These are phyloP conservation scores for Pachycephus smyrnensis DNA, from an alignment of 2,888 invertebrate genomes.

Conservation along the genomic window DNA sequence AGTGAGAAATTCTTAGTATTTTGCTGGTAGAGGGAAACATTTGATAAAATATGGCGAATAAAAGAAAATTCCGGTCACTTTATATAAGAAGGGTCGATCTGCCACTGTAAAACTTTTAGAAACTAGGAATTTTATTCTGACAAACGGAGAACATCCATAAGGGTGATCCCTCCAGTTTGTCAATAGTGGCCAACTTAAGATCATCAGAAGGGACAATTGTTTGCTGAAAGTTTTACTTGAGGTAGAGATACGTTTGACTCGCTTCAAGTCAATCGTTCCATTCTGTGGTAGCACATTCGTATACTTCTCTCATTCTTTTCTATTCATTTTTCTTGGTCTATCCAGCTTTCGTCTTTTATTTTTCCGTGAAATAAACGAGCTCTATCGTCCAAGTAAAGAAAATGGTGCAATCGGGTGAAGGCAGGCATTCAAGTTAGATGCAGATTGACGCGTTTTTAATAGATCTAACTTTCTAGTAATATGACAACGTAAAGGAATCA, in stretches of 20 bases:
- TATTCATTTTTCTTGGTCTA: constrained; percentile 11
- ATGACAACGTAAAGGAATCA: neutral
- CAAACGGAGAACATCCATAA: neutral
- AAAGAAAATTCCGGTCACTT: neutral
- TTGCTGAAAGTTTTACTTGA: constrained; percentile 56
- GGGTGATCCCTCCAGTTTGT: neutral
- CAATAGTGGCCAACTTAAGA: neutral
- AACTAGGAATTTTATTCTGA: neutral
- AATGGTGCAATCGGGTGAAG: neutral
- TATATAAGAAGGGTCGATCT: neutral
- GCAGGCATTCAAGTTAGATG: neutral
- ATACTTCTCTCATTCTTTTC: constrained; percentile 31
- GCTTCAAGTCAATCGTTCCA: constrained; percentile 47
- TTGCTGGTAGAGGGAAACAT: neutral
- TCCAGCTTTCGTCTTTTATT: constrained; percentile 10
- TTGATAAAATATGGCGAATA: neutral
- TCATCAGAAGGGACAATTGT: constrained; percentile 35
- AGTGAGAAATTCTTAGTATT: neutral
- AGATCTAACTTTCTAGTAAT: neutral
- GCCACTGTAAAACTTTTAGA: neutral
- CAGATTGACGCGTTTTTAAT: too few relatives aligned
- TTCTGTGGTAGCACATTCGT: constrained; percentile 27
- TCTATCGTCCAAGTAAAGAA: constrained; percentile 39
- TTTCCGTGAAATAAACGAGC: constrained; percentile 54
- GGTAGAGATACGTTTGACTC: constrained; percentile 53